These are phyloP conservation scores for Calephelis nemesis DNA, from an alignment of 1,140 invertebrate genomes.

Conservation along the genomic window DNA sequence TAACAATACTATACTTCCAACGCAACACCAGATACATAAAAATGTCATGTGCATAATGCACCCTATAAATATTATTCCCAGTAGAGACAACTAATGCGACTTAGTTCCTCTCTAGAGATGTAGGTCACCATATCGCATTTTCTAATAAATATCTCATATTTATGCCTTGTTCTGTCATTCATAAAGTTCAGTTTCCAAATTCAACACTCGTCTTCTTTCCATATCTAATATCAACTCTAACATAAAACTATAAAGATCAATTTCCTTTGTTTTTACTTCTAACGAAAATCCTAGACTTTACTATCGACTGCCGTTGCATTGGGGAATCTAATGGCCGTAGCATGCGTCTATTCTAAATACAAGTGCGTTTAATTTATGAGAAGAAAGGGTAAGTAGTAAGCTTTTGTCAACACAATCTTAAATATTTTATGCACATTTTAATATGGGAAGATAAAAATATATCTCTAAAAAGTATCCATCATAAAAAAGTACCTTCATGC, in stretches of 20 bases:
- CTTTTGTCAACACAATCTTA: conserved; percentile 71
- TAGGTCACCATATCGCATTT: conserved; percentile 67
- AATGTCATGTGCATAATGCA: conserved; percentile 77
- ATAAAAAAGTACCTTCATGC: too few relatives aligned
- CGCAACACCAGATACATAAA: conserved; percentile 72
- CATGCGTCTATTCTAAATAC: conserved; percentile 54
- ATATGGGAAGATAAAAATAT: too few relatives aligned
- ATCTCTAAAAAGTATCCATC: too few relatives aligned
- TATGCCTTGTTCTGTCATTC: conserved; percentile 40
- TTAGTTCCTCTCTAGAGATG: conserved; percentile 72
- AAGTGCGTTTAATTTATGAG: conserved; percentile 64
- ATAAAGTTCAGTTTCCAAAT: conserved; percentile 46
- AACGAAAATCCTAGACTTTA: conserved; percentile 34
- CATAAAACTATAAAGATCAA: conserved; percentile 31
- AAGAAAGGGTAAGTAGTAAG: conserved; percentile 65
- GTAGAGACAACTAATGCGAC: conserved; percentile 61
- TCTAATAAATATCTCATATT: conserved; percentile 39
- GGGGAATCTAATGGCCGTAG: conserved; percentile 60
- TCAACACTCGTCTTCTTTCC: conserved; percentile 19
- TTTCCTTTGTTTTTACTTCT: conserved; percentile 23
- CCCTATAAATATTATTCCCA: conserved; percentile 76
- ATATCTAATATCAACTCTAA: conserved; percentile 9
- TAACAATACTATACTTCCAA: conserved; percentile 51
- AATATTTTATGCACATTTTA: conserved; percentile 49
- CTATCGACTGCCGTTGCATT: conserved; percentile 48